Evolutionary conservation across 2,113 vertebrate species (phyloP), one percentile per base, ranked within the genome.

Genomic region (Clarias batrachus): DNA sequence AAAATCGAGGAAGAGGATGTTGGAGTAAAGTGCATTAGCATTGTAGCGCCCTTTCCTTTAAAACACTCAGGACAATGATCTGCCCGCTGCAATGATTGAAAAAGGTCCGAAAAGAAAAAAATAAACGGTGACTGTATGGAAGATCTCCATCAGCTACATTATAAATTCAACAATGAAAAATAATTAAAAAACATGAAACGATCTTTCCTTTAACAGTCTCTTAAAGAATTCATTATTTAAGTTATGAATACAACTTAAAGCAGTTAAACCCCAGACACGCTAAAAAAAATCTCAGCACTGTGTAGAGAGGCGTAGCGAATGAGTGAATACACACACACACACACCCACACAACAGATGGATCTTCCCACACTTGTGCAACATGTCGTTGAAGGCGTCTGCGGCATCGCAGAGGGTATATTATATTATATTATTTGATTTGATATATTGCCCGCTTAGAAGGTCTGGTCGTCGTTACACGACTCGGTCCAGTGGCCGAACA

Each of bases 381-480:
- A 48, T 88, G 77, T 86, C 73, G 59, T 56, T 82, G 77, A 86
- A 88, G 87, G 88, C 86, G 85, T 82, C 63, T 87, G 68, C 54
- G 63, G 86, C 85, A 76, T 85, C 81, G 81, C 77, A 33, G 21
- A 17, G 25, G 48, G 30, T 48, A 8, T 48, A 48, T 48, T 48
- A 48, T 48, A 41, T 41, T 41, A 41, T 41, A 41, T 37, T 37
- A 37, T 37, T 37, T 37, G 2, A 37, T 37, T 37, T 37, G 8
- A 8, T 48, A 13, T 30, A 14, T 23, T 4, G 60, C 17, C 5
- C 13, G n/a, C 12, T 93, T 90, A 99, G 93, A 98, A 99, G 91
- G 98, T 99, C 94, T 99, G 97, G 3, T 99, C 98, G 0, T 99
- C 98, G 0, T 97, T 98, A 93, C 98, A 99, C 81, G 95, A 94